These are phyloP conservation scores for Trachelus tabidus DNA, from an alignment of 2,888 invertebrate species.

Conservation along the genomic window DNA sequence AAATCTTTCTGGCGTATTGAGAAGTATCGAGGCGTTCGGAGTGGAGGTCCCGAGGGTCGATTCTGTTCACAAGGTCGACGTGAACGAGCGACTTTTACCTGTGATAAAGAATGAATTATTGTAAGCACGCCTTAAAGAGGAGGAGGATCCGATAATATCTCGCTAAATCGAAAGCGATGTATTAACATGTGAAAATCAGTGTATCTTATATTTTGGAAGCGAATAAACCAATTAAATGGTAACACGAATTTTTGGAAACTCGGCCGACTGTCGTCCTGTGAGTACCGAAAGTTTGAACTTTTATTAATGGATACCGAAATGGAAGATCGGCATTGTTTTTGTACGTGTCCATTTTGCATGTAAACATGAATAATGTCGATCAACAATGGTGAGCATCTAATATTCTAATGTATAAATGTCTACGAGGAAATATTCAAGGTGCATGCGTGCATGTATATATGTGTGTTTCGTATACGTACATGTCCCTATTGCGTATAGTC, in stretches of 20 bases:
- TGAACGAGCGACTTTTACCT: slow-evolving; percentile 5
- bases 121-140: background rate
- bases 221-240: slow-evolving; percentile 40
- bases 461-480: slow-evolving; percentile 10
- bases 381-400: background rate
- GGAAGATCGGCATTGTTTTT: background rate
- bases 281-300: background rate
- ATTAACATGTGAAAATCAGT: background rate
- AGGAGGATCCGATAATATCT: background rate
- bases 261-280: background rate
- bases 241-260: slow-evolving; percentile 11
- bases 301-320: background rate
- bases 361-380: background rate
- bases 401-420: background rate
- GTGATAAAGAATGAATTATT: slow-evolving; percentile 10
- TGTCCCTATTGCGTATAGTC: background rate
- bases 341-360: background rate
- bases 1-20: background rate
- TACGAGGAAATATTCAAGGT: background rate
- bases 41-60: background rate
- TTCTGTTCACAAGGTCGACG: background rate
- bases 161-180: background rate
- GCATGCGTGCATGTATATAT: slow-evolving; percentile 4
- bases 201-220: slow-evolving; percentile 22
- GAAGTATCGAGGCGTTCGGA: background rate